Conservation (phyloP, 92 coral and sea anemone species). For the Porites rus region DNA sequence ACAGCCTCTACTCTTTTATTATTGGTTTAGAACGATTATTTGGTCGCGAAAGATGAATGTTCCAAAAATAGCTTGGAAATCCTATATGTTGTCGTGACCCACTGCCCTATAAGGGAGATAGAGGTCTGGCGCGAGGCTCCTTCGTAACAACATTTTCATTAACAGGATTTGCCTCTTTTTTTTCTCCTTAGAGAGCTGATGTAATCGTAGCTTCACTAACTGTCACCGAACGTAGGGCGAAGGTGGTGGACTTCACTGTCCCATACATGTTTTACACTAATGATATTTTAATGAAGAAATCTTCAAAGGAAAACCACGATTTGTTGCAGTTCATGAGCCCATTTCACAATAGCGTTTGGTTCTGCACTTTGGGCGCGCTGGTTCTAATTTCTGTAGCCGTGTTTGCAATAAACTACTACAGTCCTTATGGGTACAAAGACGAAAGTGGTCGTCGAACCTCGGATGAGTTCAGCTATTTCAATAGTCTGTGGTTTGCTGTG, state of each 20-base stretch:
- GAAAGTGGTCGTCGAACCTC: constrained; percentile 12
- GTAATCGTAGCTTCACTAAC: constrained; percentile 45
- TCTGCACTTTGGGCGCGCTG: neutral
- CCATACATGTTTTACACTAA: neutral
- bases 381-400: neutral
- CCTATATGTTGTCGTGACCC: too few relatives aligned
- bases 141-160: too few relatives aligned
- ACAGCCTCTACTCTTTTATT: too few relatives aligned
- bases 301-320: neutral
- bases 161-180: constrained; percentile 17
- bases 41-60: too few relatives aligned
- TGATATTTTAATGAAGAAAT: neutral
- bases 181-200: constrained; percentile 20
- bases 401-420: neutral
- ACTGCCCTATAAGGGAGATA: too few relatives aligned
- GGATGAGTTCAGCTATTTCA: constrained; percentile 56
- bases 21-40: too few relatives aligned
- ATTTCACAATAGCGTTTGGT: neutral
- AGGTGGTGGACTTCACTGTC: neutral
- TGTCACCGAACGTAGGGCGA: neutral
- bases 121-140: too few relatives aligned
- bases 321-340: neutral
- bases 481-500: constrained; percentile 72
- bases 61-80: too few relatives aligned
- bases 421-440: neutral